Percentiles rank a stretch among this genome's conserved stretches.
These are phyloP conservation scores for Dolomedes plantarius DNA, from an alignment of 2,888 invertebrate genomes.

Conservation along the genomic window DNA sequence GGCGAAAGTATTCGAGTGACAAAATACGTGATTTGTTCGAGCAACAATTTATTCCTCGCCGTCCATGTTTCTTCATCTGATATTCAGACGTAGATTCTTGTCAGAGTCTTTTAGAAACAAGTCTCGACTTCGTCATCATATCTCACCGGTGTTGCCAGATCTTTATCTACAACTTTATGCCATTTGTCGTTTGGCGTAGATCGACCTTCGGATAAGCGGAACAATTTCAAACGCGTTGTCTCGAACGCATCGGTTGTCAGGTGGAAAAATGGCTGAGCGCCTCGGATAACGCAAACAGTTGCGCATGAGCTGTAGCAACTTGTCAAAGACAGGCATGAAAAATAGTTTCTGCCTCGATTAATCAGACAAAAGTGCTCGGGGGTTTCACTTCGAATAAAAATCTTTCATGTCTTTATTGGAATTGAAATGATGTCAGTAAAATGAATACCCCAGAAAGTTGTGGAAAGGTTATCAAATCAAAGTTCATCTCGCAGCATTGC, in stretches of 20 bases:
- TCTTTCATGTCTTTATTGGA: constrained; percentile 1
- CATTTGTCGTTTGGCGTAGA: constrained; percentile 59
- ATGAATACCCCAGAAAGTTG: neutral
- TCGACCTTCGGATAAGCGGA: constrained; percentile 44
- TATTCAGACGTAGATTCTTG: neutral
- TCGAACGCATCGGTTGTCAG: constrained; percentile 38
- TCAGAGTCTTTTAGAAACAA: constrained; percentile 27
- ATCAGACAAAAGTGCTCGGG: neutral
- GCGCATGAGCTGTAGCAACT: neutral
- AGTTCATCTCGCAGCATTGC: neutral
- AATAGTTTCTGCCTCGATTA: neutral
- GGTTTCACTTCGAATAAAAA: constrained; percentile 4
- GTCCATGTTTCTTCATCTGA: constrained; percentile 10
- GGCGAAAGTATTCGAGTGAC: neutral
- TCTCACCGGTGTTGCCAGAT: constrained; percentile 55
- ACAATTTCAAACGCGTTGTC: constrained; percentile 24
- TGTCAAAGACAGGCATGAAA: neutral
- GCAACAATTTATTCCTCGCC: neutral
- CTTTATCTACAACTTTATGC: constrained; percentile 33
- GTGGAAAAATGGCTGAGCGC: constrained; percentile 19
- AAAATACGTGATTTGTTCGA: constrained; percentile 7
- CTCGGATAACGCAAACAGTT: neutral
- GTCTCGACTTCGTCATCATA: constrained; percentile 48
- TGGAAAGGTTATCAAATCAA: neutral
- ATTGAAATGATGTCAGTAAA: neutral